Evolutionary conservation across 2,888 invertebrate species (phyloP).

Genomic region (Hesperia comma): DNA sequence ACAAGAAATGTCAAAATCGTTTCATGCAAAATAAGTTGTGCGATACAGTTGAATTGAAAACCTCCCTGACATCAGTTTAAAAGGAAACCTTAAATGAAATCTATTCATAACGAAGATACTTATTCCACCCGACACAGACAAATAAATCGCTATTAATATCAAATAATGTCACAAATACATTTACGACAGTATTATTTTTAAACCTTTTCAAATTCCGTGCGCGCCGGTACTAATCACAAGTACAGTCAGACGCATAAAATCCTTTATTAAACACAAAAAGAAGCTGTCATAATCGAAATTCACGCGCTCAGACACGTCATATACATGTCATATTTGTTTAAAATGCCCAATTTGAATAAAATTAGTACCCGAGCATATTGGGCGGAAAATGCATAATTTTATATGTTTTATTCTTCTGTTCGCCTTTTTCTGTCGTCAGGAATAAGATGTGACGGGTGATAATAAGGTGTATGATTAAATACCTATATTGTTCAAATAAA

Average conservation of each 20-base stretch:
- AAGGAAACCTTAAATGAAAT: too few species aligned
- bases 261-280: constrained; percentile 44
- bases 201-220: constrained; percentile 9
- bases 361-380: constrained; percentile 53
- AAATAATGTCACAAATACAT: neutral
- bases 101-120: too few species aligned
- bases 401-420: constrained; percentile 41
- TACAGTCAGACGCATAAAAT: constrained; percentile 46
- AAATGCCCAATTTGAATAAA: constrained; percentile 56
- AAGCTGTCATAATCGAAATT: constrained; percentile 49
- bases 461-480: constrained; percentile 23
- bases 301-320: constrained; percentile 32
- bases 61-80: too few species aligned
- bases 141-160: too few species aligned
- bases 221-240: constrained; percentile 11
- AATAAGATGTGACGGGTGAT: constrained; percentile 22
- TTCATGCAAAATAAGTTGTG: too few species aligned
- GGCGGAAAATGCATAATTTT: constrained; percentile 45
- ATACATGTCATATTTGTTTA: constrained; percentile 46
- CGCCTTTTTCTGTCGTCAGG: constrained; percentile 34
- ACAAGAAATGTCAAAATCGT: too few species aligned
- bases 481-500: constrained; percentile 9
- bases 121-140: too few species aligned
- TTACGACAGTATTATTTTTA: neutral
- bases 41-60: too few species aligned